These are phyloP conservation scores for Nymphalis urticae DNA, from an alignment of 2,888 invertebrate genomes.

Conservation along the genomic window DNA sequence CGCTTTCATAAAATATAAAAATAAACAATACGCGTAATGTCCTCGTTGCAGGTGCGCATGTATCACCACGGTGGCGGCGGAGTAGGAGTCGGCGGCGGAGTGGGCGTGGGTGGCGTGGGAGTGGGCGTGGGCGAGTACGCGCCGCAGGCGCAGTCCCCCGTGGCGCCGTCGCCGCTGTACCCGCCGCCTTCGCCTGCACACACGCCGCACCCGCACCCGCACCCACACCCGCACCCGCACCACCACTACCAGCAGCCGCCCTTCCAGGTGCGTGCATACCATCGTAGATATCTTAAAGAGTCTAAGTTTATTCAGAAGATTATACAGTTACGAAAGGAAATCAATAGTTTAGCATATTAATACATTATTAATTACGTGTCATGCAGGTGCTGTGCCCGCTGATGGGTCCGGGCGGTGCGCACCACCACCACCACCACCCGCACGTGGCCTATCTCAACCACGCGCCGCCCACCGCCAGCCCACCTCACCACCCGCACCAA, in stretches of 20 bases:
- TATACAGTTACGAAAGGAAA: too few species aligned
- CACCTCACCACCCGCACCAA: slow-evolving; percentile 69
- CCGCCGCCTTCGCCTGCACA: slow-evolving; percentile 77
- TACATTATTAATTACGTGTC: background rate
- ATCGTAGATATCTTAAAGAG: too few species aligned
- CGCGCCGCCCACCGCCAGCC: slow-evolving; percentile 72
- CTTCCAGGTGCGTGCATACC: slow-evolving; percentile 59
- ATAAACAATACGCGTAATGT: background rate
- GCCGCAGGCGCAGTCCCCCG: slow-evolving; percentile 68
- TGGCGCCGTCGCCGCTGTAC: slow-evolving; percentile 73
- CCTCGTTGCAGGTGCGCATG: slow-evolving; percentile 83
- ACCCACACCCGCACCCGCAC: slow-evolving; percentile 51
- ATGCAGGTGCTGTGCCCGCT: slow-evolving; percentile 71
- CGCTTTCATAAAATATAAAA: too few species aligned
- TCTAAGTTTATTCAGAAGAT: background rate
- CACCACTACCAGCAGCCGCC: slow-evolving; percentile 74
- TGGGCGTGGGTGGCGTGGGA: slow-evolving; percentile 52
- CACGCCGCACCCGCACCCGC: slow-evolving; percentile 71
- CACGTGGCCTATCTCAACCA: slow-evolving; percentile 77
- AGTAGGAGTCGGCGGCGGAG: slow-evolving; percentile 45
- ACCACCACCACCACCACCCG: slow-evolving; percentile 72
- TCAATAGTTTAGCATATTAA: too few species aligned
- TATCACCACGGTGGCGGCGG: slow-evolving; percentile 72
- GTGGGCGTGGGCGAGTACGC: slow-evolving; percentile 58
- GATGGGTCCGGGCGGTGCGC: slow-evolving; percentile 58